Conservation (phyloP, 2,888 invertebrate species). For the Phoronis australis region DNA sequence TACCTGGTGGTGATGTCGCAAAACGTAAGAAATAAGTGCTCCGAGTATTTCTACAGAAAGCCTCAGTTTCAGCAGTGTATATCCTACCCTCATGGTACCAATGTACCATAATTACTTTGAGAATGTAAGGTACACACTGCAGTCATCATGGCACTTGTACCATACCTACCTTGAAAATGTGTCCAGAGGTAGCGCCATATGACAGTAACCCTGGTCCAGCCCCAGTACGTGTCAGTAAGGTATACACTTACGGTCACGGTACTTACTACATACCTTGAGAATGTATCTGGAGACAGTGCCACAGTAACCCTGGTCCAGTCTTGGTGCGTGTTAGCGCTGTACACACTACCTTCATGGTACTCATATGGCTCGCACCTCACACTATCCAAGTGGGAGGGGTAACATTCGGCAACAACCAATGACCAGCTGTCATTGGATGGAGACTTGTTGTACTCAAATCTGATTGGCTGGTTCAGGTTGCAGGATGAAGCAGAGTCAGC, state of each 20-base stretch:
- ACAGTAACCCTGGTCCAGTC: constrained; percentile 50
- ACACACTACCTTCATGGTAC: constrained; percentile 43
- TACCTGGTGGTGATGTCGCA: no score
- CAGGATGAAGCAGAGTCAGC: constrained; percentile 33
- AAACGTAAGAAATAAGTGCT: no score
- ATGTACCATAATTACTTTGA: no score
- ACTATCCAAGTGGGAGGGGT: constrained; percentile 37
- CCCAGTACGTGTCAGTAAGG: no score
- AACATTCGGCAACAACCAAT: constrained; percentile 45
- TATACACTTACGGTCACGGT: no score
- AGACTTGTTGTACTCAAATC: constrained; percentile 47
- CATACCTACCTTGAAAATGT: constrained; percentile 48
- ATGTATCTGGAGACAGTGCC: constrained; percentile 44
- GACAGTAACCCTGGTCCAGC: no score
- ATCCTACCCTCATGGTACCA: no score
- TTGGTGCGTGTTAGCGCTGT: constrained; percentile 35
- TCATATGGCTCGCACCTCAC: constrained; percentile 48
- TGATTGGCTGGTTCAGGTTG: constrained; percentile 29
- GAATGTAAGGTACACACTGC: no score
- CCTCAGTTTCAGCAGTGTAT: no score
- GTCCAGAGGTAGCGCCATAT: constrained; percentile 45
- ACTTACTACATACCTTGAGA: constrained; percentile 39
- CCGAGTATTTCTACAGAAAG: no score
- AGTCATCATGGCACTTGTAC: background rate
- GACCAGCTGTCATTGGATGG: constrained; percentile 45